These are phyloP conservation scores for Alligator sinensis DNA, from an alignment of 2,113 vertebrate species.

Conservation along the genomic window DNA sequence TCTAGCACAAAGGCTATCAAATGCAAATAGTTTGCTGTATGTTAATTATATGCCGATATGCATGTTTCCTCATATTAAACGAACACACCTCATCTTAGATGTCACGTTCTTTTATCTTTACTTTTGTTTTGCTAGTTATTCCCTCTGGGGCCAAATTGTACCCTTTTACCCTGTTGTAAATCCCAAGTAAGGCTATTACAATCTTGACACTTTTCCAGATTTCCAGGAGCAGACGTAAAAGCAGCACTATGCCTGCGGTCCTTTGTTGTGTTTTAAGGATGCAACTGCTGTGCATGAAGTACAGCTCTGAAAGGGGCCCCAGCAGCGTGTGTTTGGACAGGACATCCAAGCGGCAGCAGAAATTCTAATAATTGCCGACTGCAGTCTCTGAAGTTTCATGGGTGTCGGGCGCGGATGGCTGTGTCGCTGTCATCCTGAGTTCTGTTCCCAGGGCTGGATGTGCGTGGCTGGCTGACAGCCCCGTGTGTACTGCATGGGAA, in stretches of 20 bases:
- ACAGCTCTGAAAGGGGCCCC: background rate
- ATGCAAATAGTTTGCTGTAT: background rate
- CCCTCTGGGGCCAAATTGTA: background rate
- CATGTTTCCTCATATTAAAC: background rate
- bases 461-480: rapidly evolving
- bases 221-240: background rate
- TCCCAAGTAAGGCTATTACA: background rate
- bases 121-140: background rate
- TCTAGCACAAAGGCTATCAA: background rate
- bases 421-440: background rate
- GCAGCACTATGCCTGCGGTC: background rate
- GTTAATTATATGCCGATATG: background rate
- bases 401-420: no score
- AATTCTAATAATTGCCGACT: no score
- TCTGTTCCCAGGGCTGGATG: rapidly evolving
- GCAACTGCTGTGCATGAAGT: background rate
- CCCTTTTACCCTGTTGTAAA: background rate
- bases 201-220: background rate
- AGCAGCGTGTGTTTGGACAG: rapidly evolving
- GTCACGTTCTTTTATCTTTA: background rate
- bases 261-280: rapidly evolving
- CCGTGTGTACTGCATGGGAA: rapidly evolving
- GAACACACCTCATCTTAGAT: background rate
- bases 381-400: no score
- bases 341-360: background rate